A percentile compares a stretch with the other conserved stretches of the same genome.
These are phyloP conservation scores for Helicoverpa assulta DNA, from an alignment of 2,888 invertebrate species.

Conservation along the genomic window DNA sequence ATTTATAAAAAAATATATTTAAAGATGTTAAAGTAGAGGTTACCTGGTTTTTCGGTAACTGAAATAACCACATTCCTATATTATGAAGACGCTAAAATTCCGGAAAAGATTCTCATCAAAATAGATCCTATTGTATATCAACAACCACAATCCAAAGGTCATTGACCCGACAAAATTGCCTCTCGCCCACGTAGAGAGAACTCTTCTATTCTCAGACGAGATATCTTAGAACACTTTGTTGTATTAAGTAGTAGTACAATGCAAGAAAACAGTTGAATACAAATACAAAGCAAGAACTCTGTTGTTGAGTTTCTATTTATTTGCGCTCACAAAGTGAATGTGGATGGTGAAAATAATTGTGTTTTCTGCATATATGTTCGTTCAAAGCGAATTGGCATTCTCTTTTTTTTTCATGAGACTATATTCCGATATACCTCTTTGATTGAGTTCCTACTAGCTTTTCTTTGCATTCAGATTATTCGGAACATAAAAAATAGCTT, in stretches of 20 bases:
- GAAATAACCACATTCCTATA: no score
- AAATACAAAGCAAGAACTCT: conserved; percentile 25
- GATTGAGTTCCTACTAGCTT: no score
- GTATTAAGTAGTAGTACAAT: conserved; percentile 31
- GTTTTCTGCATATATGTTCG: conserved; percentile 5
- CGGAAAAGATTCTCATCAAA: conserved; percentile 9
- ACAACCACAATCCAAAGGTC: conserved; percentile 16
- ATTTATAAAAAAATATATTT: no score
- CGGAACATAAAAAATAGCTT: no score
- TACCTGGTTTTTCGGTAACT: no score
- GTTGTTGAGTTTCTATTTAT: conserved; percentile 38
- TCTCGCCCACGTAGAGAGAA: conserved; percentile 16
- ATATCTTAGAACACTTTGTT: conserved; percentile 42
- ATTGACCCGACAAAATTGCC: conserved; percentile 19
- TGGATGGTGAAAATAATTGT: conserved; percentile 39
- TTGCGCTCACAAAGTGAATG: conserved; percentile 22
- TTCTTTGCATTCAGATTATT: no score
- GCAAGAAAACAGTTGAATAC: conserved; percentile 48
- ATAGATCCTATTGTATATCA: conserved; percentile 24
- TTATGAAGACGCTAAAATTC: not conserved
- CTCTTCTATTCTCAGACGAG: conserved; percentile 20
- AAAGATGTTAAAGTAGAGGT: no score
- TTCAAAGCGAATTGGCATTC: not conserved
- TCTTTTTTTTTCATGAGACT: not conserved
- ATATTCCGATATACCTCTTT: no score